A percentile compares a stretch with the other conserved stretches of the same genome.
Evolutionary conservation across 1,140 invertebrate genomes (phyloP).

Genomic region (Amyelois transitella): DNA sequence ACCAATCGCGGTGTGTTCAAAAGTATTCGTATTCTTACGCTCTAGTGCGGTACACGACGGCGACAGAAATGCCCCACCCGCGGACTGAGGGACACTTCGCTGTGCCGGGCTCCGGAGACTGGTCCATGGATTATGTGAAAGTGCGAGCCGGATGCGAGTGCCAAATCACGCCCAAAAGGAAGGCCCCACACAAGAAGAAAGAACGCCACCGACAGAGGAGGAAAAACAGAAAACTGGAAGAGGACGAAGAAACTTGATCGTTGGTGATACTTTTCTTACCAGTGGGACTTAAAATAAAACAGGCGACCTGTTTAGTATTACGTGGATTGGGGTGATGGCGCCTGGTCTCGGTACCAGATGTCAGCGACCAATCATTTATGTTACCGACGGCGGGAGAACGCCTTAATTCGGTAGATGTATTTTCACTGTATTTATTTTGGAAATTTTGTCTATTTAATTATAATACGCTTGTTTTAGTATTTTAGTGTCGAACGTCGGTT

Average conservation of each 20-base stretch:
- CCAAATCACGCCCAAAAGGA: constrained; percentile 75
- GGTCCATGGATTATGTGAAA: constrained; percentile 87
- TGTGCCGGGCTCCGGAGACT: constrained; percentile 73
- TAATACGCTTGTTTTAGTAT: constrained; percentile 51
- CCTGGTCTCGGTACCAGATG: constrained; percentile 17
- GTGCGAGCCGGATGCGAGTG: constrained; percentile 89
- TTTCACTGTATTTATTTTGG: constrained; percentile 55
- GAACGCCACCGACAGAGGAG: constrained; percentile 49
- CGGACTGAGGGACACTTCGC: constrained; percentile 73
- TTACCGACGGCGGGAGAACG: constrained; percentile 45
- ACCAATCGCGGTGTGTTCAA: constrained; percentile 85
- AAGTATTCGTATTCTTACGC: constrained; percentile 91
- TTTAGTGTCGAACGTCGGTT: constrained; percentile 26
- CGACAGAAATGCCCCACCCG: constrained; percentile 70
- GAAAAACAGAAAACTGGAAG: constrained; percentile 42
- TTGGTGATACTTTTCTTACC: constrained; percentile 27
- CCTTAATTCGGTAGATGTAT: constrained; percentile 41
- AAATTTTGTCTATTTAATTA: constrained; percentile 42
- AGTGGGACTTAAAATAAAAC: constrained; percentile 56
- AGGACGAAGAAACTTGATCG: constrained; percentile 61
- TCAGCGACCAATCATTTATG: constrained; percentile 26
- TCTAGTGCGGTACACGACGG: constrained; percentile 76
- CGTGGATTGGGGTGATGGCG: constrained; percentile 20
- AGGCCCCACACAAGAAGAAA: constrained; percentile 37
- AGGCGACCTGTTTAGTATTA: constrained; percentile 35